These are phyloP conservation scores for Oophaga pumilio DNA, from an alignment of 2,113 vertebrate genomes.

Conservation along the genomic window DNA sequence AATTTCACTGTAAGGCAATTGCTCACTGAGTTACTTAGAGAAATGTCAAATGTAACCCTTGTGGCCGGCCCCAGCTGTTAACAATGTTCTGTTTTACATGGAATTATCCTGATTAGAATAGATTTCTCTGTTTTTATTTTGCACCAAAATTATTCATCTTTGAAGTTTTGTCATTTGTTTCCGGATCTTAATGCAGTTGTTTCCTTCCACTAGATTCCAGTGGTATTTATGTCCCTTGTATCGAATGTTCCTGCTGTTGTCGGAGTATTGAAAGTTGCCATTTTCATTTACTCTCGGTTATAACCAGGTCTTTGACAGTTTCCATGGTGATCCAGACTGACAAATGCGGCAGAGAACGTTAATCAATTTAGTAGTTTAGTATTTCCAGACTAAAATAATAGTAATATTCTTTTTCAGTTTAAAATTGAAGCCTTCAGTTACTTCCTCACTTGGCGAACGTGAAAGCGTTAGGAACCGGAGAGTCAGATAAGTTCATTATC, in stretches of 20 bases:
- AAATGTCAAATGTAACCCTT: conserved; percentile 12
- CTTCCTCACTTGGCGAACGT: neutral
- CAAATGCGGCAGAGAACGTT: conserved; percentile 4
- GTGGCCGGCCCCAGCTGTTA: conserved; percentile 1
- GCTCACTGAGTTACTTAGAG: conserved; percentile 5
- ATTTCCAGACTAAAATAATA: neutral
- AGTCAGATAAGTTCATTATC: neutral
- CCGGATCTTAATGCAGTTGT: neutral
- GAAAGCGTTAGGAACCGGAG: neutral
- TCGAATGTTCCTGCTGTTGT: neutral
- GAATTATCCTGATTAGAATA: neutral
- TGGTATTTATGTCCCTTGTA: neutral
- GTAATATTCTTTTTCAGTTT: neutral
- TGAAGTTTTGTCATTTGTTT: conserved; percentile 8
- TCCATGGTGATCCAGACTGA: conserved; percentile 26
- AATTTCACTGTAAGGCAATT: conserved; percentile 13
- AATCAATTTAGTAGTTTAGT: neutral
- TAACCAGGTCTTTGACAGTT: conserved; percentile 5
- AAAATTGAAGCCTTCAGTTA: neutral
- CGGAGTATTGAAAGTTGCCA: neutral
- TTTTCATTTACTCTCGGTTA: neutral
- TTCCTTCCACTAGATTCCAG: neutral
- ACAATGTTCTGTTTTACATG: neutral
- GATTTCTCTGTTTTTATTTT: neutral
- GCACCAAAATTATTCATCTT: neutral